Percentiles rank a stretch among this genome's conserved stretches.
Conservation (phyloP, 1,140 invertebrate species). For the Adelges cooleyi region DNA sequence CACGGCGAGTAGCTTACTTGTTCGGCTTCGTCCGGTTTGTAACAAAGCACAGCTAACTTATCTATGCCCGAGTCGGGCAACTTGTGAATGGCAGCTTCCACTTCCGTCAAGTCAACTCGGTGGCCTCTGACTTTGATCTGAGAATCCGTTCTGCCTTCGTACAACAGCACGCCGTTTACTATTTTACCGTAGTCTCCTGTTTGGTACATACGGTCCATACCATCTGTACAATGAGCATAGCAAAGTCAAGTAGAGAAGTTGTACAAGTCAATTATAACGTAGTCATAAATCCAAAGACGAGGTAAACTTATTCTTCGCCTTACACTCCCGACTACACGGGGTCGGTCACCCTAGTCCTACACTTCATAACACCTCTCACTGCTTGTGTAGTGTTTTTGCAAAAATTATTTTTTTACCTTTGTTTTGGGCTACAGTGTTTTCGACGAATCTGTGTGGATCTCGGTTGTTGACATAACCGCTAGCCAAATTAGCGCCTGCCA, state of each 20-base stretch:
- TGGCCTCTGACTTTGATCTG: constrained; percentile 80
- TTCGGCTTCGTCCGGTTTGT: constrained; percentile 56
- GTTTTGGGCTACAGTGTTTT: constrained; percentile 56
- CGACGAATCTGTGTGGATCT: constrained; percentile 57
- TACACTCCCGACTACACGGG: too few relatives aligned
- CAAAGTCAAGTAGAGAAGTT: too few relatives aligned
- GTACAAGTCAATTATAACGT: too few relatives aligned
- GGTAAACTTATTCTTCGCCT: too few relatives aligned
- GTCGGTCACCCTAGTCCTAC: too few relatives aligned
- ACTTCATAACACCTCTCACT: too few relatives aligned
- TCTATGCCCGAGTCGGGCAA: constrained; percentile 44
- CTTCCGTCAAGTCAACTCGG: constrained; percentile 68
- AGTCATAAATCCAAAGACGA: background rate
- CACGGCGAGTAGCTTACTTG: too few relatives aligned
- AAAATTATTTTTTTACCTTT: constrained; percentile 52
- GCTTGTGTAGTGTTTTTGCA: too few relatives aligned
- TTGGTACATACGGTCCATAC: constrained; percentile 47
- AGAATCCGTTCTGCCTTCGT: constrained; percentile 71
- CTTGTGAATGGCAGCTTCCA: constrained; percentile 54
- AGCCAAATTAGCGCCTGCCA: constrained; percentile 63
- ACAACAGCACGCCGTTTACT: constrained; percentile 53
- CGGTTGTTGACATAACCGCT: constrained; percentile 63
- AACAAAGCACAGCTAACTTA: constrained; percentile 60
- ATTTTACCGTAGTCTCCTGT: constrained; percentile 74
- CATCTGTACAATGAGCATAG: too few relatives aligned